A percentile compares a stretch with the other conserved stretches of the same genome.
These are phyloP conservation scores for Parasteatoda tepidariorum DNA, from an alignment of 1,140 invertebrate species.

Conservation along the genomic window DNA sequence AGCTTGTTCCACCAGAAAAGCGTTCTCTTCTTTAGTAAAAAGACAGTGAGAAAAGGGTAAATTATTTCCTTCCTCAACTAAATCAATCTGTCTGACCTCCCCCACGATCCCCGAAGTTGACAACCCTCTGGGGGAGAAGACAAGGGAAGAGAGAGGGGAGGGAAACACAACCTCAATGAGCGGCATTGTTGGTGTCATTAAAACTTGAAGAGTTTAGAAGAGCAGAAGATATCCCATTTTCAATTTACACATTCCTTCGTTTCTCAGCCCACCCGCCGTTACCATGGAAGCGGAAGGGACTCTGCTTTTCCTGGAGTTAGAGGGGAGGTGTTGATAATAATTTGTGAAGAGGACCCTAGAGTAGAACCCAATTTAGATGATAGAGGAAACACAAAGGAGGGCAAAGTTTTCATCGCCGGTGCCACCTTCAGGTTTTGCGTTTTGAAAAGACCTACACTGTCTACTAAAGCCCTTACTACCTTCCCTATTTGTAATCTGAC, in stretches of 20 bases:
- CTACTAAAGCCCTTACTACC: constrained; percentile 2
- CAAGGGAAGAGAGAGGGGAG: constrained; percentile 16
- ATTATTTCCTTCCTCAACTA: constrained; percentile 55
- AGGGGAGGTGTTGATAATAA: constrained; percentile 38
- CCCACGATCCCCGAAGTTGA: neutral
- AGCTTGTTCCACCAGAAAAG: constrained; percentile 14
- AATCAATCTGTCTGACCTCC: constrained; percentile 31
- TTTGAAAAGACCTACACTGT: constrained; percentile 5
- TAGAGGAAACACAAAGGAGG: neutral
- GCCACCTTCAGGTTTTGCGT: neutral
- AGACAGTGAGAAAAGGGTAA: constrained; percentile 17
- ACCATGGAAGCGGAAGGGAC: constrained; percentile 29
- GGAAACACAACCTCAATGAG: constrained; percentile 10
- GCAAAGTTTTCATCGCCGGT: neutral
- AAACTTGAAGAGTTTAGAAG: constrained; percentile 56
- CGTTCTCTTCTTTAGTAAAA: neutral
- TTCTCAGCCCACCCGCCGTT: constrained; percentile 20
- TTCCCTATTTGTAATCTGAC: constrained; percentile 56
- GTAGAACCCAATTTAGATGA: neutral
- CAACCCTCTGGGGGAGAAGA: constrained; percentile 13
- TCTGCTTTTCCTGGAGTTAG: neutral
- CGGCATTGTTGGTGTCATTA: constrained; percentile 56
- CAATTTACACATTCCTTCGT: constrained; percentile 57
- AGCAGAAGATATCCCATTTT: constrained; percentile 56
- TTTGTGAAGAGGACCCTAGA: constrained; percentile 33